A percentile compares a stretch with the other conserved stretches of the same genome.
Evolutionary conservation across 1,140 invertebrate genomes (phyloP).

Genomic region (Apis florea): DNA sequence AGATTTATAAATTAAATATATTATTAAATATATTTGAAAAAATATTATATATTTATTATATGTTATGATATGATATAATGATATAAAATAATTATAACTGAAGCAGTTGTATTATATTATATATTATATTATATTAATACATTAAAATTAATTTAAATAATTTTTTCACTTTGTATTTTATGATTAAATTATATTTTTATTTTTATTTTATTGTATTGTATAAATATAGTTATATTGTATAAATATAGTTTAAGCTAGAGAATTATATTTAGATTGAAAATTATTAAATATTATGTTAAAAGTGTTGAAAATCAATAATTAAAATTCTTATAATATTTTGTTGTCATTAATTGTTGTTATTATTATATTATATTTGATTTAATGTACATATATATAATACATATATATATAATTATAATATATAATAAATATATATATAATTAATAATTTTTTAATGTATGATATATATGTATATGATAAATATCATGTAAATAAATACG

Average conservation of each 20-base stretch:
- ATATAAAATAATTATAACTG: background rate
- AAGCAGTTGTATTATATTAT: background rate
- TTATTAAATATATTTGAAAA: background rate
- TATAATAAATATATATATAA: too few species aligned
- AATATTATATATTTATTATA: background rate
- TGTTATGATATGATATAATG: background rate
- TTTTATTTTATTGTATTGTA: background rate
- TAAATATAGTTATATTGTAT: background rate
- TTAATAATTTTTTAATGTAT: too few species aligned
- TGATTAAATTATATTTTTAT: background rate
- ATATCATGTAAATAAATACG: too few species aligned
- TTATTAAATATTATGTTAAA: background rate
- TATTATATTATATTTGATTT: too few species aligned
- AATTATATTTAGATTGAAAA: background rate
- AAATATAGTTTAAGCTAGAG: background rate
- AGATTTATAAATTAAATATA: background rate
- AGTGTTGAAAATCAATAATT: background rate
- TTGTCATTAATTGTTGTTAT: background rate
- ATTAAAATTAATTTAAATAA: background rate
- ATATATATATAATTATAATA: too few species aligned
- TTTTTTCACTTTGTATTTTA: background rate
- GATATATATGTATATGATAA: too few species aligned
- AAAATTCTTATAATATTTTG: background rate
- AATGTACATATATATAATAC: too few species aligned
- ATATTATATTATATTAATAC: background rate